Base-by-base conservation (phyloP, 23 tunicate species). In the Halocynthia roretzi region DNA sequence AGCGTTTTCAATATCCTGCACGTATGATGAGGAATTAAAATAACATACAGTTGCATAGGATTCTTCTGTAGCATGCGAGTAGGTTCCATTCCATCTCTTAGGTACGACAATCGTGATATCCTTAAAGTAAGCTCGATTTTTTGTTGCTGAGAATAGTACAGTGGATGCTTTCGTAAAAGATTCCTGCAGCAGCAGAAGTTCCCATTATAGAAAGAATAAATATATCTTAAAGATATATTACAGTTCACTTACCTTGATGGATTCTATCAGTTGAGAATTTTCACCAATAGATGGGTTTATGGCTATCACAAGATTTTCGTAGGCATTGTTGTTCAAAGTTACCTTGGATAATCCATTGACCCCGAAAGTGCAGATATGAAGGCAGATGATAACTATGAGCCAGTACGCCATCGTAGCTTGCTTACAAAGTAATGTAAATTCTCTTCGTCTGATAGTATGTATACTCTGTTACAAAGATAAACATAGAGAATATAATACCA, bases 241-340 rank as follows among this genome's bases (percentile, higher is more conserved):
- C 4, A 31, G 1, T 31, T 31, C 44, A 31, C 44, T 72, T 62
- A 87, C 94, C 77, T 82, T 57, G 53, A 87, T 70, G 52, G 75
- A 50, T 7, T 70, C 71, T 19, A 87, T 61, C 12, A 87, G 53
- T 10, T 69, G 56, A 23, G 62, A 51, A 52, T 76, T 56, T 77
- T 90, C 90, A 44, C 83, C 55, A 19, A 90, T 67, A 48, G 85
- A 80, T 6, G 89, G 85, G 62, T 84, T 81, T 12, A 90, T 90
- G 8, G 96, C 96, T 44, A 90, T 90, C 50, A 84, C 89, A 4
- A 31, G 44, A 31, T 31, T 31, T 31, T 31, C 44, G 44, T 31
- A 31, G 44, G 44, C 44, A 31, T 31, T 31, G 44, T 31, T 31
- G 44, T 31, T 31, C 44, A 31, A 31, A 31, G 44, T 31, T 31